Percentiles rank a stretch among this genome's conserved stretches.
Evolutionary conservation across 2,113 vertebrate genomes (phyloP).

Genomic region (Amia ocellicauda): DNA sequence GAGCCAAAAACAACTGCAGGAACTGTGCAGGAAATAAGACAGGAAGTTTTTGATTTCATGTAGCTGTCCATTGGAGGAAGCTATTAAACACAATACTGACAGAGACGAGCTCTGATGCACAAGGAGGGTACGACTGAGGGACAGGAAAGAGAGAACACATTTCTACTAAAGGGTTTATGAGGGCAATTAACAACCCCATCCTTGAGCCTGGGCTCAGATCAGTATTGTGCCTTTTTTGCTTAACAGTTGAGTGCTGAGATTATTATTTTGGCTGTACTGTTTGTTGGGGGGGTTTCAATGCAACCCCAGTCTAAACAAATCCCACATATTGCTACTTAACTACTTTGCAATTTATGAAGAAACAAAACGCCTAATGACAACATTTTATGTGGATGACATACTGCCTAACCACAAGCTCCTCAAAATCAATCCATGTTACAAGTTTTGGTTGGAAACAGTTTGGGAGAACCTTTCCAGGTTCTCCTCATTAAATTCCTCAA

Average conservation of each 20-base stretch:
- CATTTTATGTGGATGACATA: background rate
- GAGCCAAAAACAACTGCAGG: conserved; percentile 8
- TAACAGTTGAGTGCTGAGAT: too few species aligned
- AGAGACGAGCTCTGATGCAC: background rate
- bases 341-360: too few species aligned
- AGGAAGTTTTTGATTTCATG: conserved; percentile 12
- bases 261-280: too few species aligned
- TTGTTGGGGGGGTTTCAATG: too few species aligned
- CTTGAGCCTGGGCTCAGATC: background rate
- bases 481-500: background rate
- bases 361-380: background rate
- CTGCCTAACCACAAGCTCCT: background rate
- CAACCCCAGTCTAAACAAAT: too few species aligned
- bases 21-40: background rate
- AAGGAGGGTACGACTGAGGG: background rate
- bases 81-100: conserved; percentile 6
- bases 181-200: background rate
- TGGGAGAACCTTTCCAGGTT: background rate
- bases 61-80: conserved; percentile 8
- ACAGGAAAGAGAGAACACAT: too few species aligned
- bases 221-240: too few species aligned
- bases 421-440: background rate
- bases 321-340: too few species aligned
- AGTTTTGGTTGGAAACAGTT: background rate
- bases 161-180: background rate